These are phyloP conservation scores for Drosophila leontia DNA, from an alignment of 1,140 invertebrate species.

Conservation along the genomic window DNA sequence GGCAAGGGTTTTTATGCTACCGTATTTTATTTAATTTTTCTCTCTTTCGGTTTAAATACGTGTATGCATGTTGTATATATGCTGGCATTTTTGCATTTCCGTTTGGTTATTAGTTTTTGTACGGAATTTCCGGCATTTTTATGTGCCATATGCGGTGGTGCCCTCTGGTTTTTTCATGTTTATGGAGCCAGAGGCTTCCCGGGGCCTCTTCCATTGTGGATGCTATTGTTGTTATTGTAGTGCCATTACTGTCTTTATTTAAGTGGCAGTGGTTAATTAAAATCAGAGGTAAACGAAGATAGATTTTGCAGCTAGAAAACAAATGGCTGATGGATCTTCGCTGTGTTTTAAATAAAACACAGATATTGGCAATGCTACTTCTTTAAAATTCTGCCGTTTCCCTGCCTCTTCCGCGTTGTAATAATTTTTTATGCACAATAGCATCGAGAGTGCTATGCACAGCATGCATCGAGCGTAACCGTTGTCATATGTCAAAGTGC, in stretches of 20 bases:
- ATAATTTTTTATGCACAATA: slow-evolving; percentile 44
- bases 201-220: slow-evolving; percentile 1
- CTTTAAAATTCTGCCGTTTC: slow-evolving; percentile 9
- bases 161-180: slow-evolving; percentile 10
- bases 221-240: slow-evolving; percentile 38
- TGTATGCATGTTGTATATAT: slow-evolving; percentile 28
- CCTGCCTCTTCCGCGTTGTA: slow-evolving; percentile 21
- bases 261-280: slow-evolving; percentile 73
- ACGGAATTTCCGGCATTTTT: slow-evolving; percentile 71
- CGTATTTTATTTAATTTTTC: slow-evolving; percentile 13
- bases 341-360: background rate
- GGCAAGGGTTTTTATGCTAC: too few species aligned
- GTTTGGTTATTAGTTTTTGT: slow-evolving; percentile 79
- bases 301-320: slow-evolving; percentile 7
- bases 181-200: slow-evolving; percentile 19
- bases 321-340: background rate
- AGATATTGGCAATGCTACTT: background rate
- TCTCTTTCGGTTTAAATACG: slow-evolving; percentile 9
- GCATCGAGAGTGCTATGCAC: slow-evolving; percentile 19
- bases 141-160: slow-evolving; percentile 44
- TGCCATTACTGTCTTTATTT: slow-evolving; percentile 77
- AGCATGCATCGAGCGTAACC: slow-evolving; percentile 37
- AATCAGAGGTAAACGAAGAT: slow-evolving; percentile 38
- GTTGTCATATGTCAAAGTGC: slow-evolving; percentile 63
- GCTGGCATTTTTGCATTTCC: slow-evolving; percentile 69